Percentiles rank a stretch among this genome's conserved stretches.
Evolutionary conservation across 1,140 invertebrate genomes (phyloP).

Genomic region (Bombus waltoni): DNA sequence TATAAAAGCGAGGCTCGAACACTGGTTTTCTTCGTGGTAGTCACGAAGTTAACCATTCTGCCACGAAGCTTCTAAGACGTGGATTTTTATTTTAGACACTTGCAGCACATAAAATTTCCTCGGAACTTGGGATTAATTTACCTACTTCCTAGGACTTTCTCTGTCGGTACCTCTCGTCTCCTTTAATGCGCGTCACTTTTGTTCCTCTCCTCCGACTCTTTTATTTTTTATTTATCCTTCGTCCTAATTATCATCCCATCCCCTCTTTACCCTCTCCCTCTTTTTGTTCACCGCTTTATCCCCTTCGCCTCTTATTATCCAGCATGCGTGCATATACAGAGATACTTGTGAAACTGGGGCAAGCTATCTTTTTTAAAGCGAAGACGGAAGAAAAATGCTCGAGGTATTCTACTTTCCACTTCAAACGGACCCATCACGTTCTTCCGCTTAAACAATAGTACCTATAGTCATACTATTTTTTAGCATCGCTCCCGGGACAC

Average conservation of each 20-base stretch:
- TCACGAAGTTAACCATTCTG: too few relatives aligned
- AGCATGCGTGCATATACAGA: background rate
- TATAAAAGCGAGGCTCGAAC: background rate
- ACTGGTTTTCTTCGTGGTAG: too few relatives aligned
- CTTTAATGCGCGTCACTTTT: background rate
- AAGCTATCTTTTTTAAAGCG: background rate
- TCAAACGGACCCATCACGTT: background rate
- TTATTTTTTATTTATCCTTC: background rate
- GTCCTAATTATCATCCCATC: background rate
- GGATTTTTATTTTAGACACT: background rate
- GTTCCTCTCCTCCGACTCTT: background rate
- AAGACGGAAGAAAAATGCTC: slow-evolving; percentile 9
- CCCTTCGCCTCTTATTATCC: background rate
- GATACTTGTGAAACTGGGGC: background rate
- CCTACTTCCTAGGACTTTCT: background rate
- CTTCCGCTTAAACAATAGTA: background rate
- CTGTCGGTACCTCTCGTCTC: background rate
- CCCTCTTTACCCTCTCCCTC: fast-evolving
- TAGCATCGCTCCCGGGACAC: background rate
- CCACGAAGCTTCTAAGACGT: too few relatives aligned
- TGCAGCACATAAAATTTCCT: background rate
- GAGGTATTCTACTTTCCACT: background rate
- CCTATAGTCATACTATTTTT: background rate
- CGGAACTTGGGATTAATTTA: background rate
- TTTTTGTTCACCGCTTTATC: too few relatives aligned